Evolutionary conservation across 2,888 invertebrate species (phyloP), one percentile per base, ranked within the genome.

Genomic region (Drosophila tripunctata): DNA sequence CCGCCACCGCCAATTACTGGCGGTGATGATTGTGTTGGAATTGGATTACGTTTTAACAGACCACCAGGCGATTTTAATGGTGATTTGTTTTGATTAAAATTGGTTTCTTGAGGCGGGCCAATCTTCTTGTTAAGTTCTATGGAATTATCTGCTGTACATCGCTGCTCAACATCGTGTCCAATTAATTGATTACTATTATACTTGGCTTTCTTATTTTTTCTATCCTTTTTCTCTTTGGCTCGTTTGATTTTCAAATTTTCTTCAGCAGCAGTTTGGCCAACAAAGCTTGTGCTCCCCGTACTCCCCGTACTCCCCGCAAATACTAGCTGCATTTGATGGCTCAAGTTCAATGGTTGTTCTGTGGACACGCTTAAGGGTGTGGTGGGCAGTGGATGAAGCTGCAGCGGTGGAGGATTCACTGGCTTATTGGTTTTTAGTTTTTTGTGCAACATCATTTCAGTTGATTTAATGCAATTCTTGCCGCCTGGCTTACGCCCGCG

Each of bases 401-500:
- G 14, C 2, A 14, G 7, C 5, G 35, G 21, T 14, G 19, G 8
- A 38, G 19, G 8, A 38, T 22, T 38, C 6, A 43, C 14, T 17
- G 12, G 6, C 30, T 40, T 51, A 14, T 6, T 2, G 36, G 4
- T 19, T 64, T 76, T 1, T 4, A 3, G 31, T 50, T 74, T 33
- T 61, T 77, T 33, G n/a, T n/a, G n/a, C 30, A 40, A 15, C 56
- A 15, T 7, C 41, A 30, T 12, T 35, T 22, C 6, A 38, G 43
- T 56, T 1, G 24, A 10, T 10, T 65, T 87, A 67, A 76, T 68
- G 22, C 81, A 78, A 67, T 90, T 90, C 66, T 89, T 90, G 10
- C 85, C 88, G 0, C 90, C 90, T 2, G 90, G 89, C 15, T 91
- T 90, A 0, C 90, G 89, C 2, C 90, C 90, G 1, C 90, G 84